These are phyloP conservation scores for Pristis pectinata DNA, from an alignment of 2,797 vertebrate genomes.

Conservation along the genomic window DNA sequence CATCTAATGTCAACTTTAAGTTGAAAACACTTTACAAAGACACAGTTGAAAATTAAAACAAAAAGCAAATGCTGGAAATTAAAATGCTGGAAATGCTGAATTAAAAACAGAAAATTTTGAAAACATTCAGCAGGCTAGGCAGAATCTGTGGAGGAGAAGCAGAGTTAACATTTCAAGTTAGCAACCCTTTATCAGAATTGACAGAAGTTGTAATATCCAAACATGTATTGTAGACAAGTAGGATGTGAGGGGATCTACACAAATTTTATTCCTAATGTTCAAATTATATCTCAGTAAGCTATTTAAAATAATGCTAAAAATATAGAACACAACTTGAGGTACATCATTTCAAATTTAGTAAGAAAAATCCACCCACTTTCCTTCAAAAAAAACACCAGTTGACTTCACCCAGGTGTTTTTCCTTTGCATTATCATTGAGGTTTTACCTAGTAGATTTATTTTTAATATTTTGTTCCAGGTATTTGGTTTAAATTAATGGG, in stretches of 20 bases:
- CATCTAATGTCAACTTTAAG: not conserved
- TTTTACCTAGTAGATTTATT: not conserved
- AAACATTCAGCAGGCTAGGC: no score
- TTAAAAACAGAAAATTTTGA: no score
- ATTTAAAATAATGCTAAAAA: not conserved
- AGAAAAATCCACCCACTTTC: not conserved
- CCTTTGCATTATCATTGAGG: not conserved
- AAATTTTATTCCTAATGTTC: not conserved
- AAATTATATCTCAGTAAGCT: not conserved
- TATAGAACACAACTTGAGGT: not conserved
- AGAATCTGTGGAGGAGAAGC: no score
- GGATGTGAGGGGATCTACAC: not conserved
- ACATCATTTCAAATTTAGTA: not conserved
- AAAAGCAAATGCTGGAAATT: no score
- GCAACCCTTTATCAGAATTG: no score
- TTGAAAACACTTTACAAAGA: not conserved
- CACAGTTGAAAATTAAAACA: not conserved
- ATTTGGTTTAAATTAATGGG: not conserved
- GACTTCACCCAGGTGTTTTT: not conserved
- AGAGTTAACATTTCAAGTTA: no score
- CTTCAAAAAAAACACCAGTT: not conserved
- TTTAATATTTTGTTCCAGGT: not conserved
- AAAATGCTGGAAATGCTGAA: no score
- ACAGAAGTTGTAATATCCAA: no score
- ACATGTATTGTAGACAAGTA: not conserved